A percentile compares a stretch with the other conserved stretches of the same genome.
Evolutionary conservation across 2,113 vertebrate species (phyloP).

Genomic region (Herpailurus yagouaroundi): DNA sequence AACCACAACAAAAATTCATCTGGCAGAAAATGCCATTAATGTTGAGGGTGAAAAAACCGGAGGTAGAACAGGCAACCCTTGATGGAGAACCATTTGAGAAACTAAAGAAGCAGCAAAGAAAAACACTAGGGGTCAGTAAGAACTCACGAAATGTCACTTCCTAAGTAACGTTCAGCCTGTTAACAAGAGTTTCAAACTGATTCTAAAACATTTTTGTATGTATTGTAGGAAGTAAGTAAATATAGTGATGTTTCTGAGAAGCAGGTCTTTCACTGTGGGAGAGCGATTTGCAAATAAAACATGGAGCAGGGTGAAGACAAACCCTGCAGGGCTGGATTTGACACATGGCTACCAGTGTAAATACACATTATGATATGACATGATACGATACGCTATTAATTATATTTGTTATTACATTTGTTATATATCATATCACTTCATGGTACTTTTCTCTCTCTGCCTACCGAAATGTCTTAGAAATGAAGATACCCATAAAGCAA

Average conservation of each 20-base stretch:
- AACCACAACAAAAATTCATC: neutral
- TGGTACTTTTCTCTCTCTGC: neutral
- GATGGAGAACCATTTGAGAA: neutral
- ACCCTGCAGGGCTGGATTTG: neutral
- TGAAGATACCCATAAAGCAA: neutral
- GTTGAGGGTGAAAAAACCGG: neutral
- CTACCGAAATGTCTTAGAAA: neutral
- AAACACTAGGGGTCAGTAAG: neutral
- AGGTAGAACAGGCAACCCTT: rapidly evolving
- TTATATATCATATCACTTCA: neutral
- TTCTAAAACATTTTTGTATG: neutral
- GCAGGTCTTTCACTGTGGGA: neutral
- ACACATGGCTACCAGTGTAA: neutral
- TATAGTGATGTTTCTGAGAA: neutral
- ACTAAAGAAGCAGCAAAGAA: neutral
- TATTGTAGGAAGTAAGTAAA: neutral
- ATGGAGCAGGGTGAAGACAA: neutral
- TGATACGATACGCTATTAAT: too few relatives aligned
- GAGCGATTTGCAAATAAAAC: neutral
- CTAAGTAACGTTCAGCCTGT: neutral
- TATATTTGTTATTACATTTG: neutral
- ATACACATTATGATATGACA: neutral
- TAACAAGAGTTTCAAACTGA: too few relatives aligned
- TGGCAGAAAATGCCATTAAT: neutral
- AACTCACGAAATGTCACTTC: neutral